Conservation (phyloP, 2,888 invertebrate species). For the Tetrapedia diversipes region DNA sequence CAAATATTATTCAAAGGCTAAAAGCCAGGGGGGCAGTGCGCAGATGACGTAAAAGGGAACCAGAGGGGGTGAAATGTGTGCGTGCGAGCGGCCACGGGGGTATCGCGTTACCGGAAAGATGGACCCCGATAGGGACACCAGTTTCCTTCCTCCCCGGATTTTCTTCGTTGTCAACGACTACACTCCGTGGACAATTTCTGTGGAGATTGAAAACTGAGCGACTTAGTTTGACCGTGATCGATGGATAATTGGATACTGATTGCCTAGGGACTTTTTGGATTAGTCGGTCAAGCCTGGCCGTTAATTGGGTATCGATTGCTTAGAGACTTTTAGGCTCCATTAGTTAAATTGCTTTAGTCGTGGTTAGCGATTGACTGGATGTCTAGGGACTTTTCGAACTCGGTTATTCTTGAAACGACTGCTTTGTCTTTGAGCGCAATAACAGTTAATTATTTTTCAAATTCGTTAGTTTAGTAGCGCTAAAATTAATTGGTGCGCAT, state of each 20-base stretch:
- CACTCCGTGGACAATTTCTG: not conserved
- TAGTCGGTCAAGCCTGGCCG: too few relatives aligned
- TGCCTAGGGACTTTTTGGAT: not conserved
- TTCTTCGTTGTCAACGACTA: conserved; percentile 22
- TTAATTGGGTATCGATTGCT: too few relatives aligned
- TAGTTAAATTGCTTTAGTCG: too few relatives aligned
- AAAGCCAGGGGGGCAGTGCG: conserved; percentile 76
- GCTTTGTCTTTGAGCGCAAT: too few relatives aligned
- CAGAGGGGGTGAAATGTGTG: conserved; percentile 61
- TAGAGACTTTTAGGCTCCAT: too few relatives aligned
- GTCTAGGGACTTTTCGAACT: too few relatives aligned
- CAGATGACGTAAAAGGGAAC: conserved; percentile 74
- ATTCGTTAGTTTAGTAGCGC: too few relatives aligned
- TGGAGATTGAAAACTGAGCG: not conserved
- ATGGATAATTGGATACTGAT: not conserved
- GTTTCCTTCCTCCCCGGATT: conserved; percentile 39
- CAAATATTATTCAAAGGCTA: conserved; percentile 83
- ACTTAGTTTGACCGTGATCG: not conserved
- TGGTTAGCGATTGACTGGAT: too few relatives aligned
- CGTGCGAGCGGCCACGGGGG: conserved; percentile 55
- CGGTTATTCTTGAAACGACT: too few relatives aligned
- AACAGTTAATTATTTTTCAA: too few relatives aligned
- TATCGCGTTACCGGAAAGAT: conserved; percentile 71
- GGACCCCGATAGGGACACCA: conserved; percentile 49
- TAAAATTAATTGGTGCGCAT: too few relatives aligned